Evolutionary conservation across 2,797 vertebrate genomes (phyloP).

Genomic region (Harpagifer antarcticus): DNA sequence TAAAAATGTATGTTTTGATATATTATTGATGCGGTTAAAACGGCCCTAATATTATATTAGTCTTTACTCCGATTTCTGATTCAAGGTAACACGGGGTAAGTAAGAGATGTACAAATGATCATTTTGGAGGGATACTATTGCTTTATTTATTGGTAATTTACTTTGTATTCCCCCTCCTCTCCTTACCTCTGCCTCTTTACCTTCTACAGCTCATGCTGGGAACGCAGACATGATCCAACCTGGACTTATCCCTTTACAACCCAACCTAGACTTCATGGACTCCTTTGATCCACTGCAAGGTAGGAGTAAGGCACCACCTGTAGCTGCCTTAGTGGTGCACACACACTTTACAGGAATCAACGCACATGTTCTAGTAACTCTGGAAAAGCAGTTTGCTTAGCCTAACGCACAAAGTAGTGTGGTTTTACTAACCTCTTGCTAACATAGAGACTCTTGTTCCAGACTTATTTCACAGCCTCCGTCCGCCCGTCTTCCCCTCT

Average conservation of each 20-base stretch:
- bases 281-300: constrained; percentile 97
- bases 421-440: constrained; percentile 74
- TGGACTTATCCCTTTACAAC: constrained; percentile 95
- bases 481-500: constrained; percentile 83
- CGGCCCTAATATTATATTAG: too few relatives aligned
- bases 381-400: constrained; percentile 57
- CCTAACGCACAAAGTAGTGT: constrained; percentile 70
- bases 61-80: too few relatives aligned
- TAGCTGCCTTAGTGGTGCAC: constrained; percentile 26
- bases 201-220: constrained; percentile 89
- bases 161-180: not conserved
- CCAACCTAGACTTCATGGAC: constrained; percentile 99
- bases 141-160: not conserved
- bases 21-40: too few relatives aligned
- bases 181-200: constrained; percentile 22
- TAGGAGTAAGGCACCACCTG: constrained; percentile 65
- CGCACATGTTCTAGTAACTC: constrained; percentile 61
- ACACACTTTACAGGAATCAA: constrained; percentile 48
- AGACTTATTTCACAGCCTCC: constrained; percentile 95
- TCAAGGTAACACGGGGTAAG: too few relatives aligned
- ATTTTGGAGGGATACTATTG: too few relatives aligned
- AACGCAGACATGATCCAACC: constrained; percentile 99
- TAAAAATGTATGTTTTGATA: too few relatives aligned
- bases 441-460: constrained; percentile 84
- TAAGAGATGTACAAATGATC: too few relatives aligned